These are phyloP conservation scores for Caenorhabditis tropicalis DNA, from an alignment of 1,140 invertebrate genomes.

Conservation along the genomic window DNA sequence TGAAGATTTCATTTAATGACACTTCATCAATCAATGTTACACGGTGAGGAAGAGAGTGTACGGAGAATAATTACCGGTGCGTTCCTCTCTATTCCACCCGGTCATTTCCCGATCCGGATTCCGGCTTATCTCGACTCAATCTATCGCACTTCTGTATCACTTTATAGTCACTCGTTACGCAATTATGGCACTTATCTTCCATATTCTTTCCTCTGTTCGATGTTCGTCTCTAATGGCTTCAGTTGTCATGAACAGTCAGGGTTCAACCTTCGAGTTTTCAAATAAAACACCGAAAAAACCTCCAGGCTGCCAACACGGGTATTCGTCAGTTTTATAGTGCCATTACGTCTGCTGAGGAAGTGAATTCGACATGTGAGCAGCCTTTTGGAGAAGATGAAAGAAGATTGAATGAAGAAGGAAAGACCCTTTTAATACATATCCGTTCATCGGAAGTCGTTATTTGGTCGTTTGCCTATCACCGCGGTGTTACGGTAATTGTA, in stretches of 20 bases:
- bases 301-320: slow-evolving; percentile 9
- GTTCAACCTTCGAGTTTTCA: not conserved
- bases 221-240: not conserved
- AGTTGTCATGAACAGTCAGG: slow-evolving; percentile 34
- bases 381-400: slow-evolving; percentile 16
- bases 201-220: not conserved
- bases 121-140: slow-evolving; percentile 12
- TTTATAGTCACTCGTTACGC: slow-evolving; percentile 42
- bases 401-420: not conserved
- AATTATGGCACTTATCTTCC: slow-evolving; percentile 36
- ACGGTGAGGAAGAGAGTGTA: not conserved
- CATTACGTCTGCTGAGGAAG: slow-evolving; percentile 25
- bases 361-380: slow-evolving; percentile 1
- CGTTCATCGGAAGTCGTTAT: slow-evolving; percentile 21
- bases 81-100: not conserved
- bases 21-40: slow-evolving; percentile 41
- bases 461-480: slow-evolving; percentile 20
- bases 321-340: slow-evolving; percentile 38
- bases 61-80: slow-evolving; percentile 36
- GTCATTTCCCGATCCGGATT: slow-evolving; percentile 38
- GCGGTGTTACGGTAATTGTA: slow-evolving; percentile 27
- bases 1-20: slow-evolving; percentile 7
- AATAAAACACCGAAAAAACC: not conserved
- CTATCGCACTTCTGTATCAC: slow-evolving; percentile 41
- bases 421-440: not conserved